Percentiles rank a stretch among this genome's conserved stretches.
Evolutionary conservation across 2,888 invertebrate species (phyloP).

Genomic region (Chrysolina americana): DNA sequence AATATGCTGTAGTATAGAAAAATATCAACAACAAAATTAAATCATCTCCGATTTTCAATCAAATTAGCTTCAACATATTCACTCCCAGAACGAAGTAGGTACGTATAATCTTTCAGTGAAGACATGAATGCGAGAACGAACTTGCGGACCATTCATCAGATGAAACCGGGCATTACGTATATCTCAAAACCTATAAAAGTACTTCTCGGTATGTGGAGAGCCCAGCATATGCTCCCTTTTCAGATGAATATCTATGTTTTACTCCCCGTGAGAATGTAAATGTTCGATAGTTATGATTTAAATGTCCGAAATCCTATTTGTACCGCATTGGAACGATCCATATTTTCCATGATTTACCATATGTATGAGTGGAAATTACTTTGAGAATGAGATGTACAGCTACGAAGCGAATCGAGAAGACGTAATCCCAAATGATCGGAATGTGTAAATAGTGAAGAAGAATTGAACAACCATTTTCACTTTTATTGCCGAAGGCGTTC

Average conservation of each 20-base stretch:
- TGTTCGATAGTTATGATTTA: constrained; percentile 59
- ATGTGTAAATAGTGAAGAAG: background rate
- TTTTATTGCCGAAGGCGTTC: no score
- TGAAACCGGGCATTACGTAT: constrained; percentile 46
- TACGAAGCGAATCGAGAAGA: background rate
- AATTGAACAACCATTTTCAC: no score
- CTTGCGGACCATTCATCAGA: background rate
- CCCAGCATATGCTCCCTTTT: constrained; percentile 53
- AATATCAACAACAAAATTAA: no score
- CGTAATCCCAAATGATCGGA: background rate
- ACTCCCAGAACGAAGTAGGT: no score
- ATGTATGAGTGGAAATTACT: background rate
- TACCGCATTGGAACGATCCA: constrained; percentile 17
- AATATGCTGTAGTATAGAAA: no score
- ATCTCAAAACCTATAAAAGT: constrained; percentile 55
- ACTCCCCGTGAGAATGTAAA: constrained; percentile 56
- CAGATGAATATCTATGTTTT: constrained; percentile 58
- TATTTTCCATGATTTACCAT: background rate
- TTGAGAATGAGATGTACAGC: background rate
- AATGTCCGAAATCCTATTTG: constrained; percentile 25
- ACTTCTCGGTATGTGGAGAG: constrained; percentile 54
- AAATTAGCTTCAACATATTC: no score
- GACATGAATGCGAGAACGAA: background rate
- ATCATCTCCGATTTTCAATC: no score
- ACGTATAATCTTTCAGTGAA: background rate